phyloP scores from a whole-genome alignment of 2,113 vertebrate genomes.

The Hypomesus transpacificus region DNA sequence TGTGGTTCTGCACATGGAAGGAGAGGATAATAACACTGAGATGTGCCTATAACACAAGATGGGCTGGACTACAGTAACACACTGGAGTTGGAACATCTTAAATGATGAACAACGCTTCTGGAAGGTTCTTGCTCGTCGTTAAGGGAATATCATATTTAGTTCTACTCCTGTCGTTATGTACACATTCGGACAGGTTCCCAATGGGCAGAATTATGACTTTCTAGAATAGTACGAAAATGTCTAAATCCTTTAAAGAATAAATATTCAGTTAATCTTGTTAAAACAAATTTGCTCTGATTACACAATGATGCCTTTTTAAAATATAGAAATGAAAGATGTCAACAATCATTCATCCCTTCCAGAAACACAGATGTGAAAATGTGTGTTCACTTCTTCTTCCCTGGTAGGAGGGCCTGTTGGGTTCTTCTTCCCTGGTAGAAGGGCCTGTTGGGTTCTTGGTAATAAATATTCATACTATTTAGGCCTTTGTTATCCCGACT shows the following conservation, averaged over 20 bases:
- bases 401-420: slow-evolving; percentile 10
- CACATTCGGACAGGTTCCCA: background rate
- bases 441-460: slow-evolving; percentile 15
- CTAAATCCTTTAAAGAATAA: background rate
- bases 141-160: background rate
- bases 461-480: slow-evolving; percentile 71
- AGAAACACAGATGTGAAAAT: slow-evolving; percentile 70
- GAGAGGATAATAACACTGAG: too few species aligned
- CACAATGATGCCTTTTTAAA: slow-evolving; percentile 46
- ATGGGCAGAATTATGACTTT: background rate
- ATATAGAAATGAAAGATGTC: slow-evolving; percentile 54
- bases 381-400: slow-evolving; percentile 67
- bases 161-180: background rate
- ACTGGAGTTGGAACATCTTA: too few species aligned
- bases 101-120: too few species aligned
- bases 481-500: slow-evolving; percentile 67
- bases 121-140: too few species aligned
- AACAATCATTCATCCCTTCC: slow-evolving; percentile 59
- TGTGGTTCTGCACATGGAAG: too few species aligned
- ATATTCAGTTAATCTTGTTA: slow-evolving; percentile 52
- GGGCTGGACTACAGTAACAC: too few species aligned
- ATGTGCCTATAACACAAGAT: too few species aligned
- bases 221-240: background rate
- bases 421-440: too few species aligned
- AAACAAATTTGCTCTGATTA: slow-evolving; percentile 53